These are phyloP conservation scores for Morus bassanus DNA, from an alignment of 2,797 vertebrate genomes.

Conservation along the genomic window DNA sequence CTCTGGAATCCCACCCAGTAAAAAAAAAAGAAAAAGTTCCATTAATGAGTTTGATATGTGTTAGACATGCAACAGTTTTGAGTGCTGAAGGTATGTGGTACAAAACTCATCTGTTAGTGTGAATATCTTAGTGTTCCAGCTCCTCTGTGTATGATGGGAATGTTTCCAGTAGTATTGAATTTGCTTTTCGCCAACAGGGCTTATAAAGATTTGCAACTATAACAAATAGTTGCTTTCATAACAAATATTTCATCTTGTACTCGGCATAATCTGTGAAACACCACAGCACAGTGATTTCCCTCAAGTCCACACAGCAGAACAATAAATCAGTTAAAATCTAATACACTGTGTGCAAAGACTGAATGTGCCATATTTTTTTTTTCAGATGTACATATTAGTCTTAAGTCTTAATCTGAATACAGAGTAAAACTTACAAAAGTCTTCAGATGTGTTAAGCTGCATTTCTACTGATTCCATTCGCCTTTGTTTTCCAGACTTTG, in stretches of 20 bases:
- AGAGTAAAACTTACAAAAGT: neutral
- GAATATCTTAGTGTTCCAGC: neutral
- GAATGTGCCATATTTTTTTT: neutral
- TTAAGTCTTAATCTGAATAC: neutral
- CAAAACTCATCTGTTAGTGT: neutral
- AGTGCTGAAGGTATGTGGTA: neutral
- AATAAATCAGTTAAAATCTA: neutral
- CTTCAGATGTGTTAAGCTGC: neutral
- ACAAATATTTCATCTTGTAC: neutral
- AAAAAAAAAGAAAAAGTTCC: neutral
- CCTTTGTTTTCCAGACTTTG: neutral
- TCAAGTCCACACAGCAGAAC: neutral
- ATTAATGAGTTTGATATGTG: neutral
- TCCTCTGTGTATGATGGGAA: fast-evolving
- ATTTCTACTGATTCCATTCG: neutral
- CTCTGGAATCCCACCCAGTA: neutral
- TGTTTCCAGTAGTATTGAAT: neutral
- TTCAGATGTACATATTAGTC: neutral
- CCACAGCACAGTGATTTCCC: neutral
- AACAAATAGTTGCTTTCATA: neutral
- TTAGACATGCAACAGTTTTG: neutral
- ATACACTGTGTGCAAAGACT: neutral
- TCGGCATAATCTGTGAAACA: neutral
- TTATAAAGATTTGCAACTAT: neutral
- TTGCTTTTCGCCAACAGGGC: neutral